A percentile compares a stretch with the other conserved stretches of the same genome.
Evolutionary conservation across 2,888 invertebrate genomes (phyloP).

Genomic region (Cataglyphis rosenhaueri): DNA sequence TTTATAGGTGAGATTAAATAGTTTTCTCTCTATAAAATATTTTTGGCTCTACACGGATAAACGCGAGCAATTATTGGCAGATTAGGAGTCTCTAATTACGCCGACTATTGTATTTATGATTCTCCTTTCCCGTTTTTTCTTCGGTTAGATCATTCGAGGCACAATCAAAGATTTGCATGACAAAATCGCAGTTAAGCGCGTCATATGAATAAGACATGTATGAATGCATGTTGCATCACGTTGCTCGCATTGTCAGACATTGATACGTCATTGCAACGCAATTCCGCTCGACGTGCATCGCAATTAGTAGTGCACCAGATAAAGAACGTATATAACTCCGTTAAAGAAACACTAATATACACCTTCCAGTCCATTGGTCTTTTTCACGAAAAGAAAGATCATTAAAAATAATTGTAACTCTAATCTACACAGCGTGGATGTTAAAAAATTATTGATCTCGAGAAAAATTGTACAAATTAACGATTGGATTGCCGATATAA

Average conservation of each 20-base stretch:
- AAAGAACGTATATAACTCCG: constrained; percentile 20
- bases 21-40: background rate
- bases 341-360: background rate
- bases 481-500: background rate
- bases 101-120: background rate
- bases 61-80: background rate
- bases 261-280: constrained; percentile 62
- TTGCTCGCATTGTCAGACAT: constrained; percentile 72
- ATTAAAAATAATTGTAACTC: constrained; percentile 1
- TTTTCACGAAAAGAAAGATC: background rate
- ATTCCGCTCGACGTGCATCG: constrained; percentile 16
- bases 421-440: background rate
- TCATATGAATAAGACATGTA: constrained; percentile 16
- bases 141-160: background rate
- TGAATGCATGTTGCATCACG: constrained; percentile 61
- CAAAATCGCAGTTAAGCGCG: background rate
- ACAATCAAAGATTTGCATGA: background rate
- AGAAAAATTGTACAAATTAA: constrained; percentile 11
- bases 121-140: background rate
- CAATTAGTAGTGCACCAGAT: constrained; percentile 2
- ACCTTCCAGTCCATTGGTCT: constrained; percentile 15
- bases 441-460: constrained; percentile 13
- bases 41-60: background rate
- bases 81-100: background rate
- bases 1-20: background rate